Evolutionary conservation across 2,888 invertebrate genomes (phyloP).

Genomic region (Papilio protenor): DNA sequence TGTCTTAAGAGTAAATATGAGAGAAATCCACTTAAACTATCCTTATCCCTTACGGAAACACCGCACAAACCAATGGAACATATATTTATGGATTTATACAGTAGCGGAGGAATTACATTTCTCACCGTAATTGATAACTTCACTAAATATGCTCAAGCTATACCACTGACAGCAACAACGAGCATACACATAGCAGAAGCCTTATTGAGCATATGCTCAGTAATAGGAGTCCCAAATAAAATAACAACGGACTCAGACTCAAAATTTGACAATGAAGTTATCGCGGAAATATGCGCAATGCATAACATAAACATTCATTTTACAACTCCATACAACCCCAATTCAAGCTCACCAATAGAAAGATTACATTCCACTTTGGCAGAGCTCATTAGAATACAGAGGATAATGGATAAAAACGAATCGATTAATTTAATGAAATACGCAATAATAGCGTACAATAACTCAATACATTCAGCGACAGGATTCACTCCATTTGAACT

Average conservation of each 20-base stretch:
- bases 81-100: slow-evolving; percentile 50
- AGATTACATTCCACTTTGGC: slow-evolving; percentile 45
- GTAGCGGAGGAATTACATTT: slow-evolving; percentile 42
- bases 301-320: slow-evolving; percentile 45
- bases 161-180: slow-evolving; percentile 45
- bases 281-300: slow-evolving; percentile 39
- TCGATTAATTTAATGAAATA: slow-evolving; percentile 50
- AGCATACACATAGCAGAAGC: slow-evolving; percentile 47
- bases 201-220: slow-evolving; percentile 12
- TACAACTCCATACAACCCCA: slow-evolving; percentile 45
- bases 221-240: slow-evolving; percentile 29
- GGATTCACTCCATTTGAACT: slow-evolving; percentile 52
- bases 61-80: slow-evolving; percentile 51
- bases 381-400: slow-evolving; percentile 46
- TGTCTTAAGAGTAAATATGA: slow-evolving; percentile 53
- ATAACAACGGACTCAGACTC: slow-evolving; percentile 36
- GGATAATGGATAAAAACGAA: slow-evolving; percentile 50
- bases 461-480: slow-evolving; percentile 52
- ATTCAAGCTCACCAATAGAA: slow-evolving; percentile 46
- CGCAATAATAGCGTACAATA: slow-evolving; percentile 53
- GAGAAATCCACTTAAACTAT: slow-evolving; percentile 50
- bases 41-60: slow-evolving; percentile 51
- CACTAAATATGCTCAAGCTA: slow-evolving; percentile 43
- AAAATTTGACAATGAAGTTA: slow-evolving; percentile 45
- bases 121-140: slow-evolving; percentile 44